Evolutionary conservation across 2,113 vertebrate species (phyloP).

Genomic region (Hypocryptadius cinnamomeus): DNA sequence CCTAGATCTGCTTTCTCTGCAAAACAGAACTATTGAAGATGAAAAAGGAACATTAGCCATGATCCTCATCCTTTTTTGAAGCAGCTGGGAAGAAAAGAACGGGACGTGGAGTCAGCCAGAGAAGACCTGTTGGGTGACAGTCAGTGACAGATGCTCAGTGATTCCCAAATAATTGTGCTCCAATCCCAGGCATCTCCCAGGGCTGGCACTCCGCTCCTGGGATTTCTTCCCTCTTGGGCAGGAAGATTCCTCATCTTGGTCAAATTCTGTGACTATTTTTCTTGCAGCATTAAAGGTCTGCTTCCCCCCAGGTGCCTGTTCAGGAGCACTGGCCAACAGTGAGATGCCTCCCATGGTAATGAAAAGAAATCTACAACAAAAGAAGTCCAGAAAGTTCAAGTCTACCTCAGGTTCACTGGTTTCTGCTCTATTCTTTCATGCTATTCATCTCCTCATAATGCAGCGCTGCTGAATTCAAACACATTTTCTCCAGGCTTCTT

Average conservation of each 20-base stretch:
- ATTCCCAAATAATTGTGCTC: neutral
- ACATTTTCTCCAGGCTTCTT: neutral
- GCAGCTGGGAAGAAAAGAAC: neutral
- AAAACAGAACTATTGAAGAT: neutral
- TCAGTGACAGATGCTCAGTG: neutral
- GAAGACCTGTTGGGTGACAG: neutral
- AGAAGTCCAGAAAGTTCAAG: slow-evolving; percentile 28
- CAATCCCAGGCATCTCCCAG: neutral
- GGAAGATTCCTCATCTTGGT: neutral
- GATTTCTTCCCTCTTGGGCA: neutral
- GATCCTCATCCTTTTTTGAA: neutral
- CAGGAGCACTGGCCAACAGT: neutral
- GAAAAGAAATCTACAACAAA: slow-evolving; percentile 40
- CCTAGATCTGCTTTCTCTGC: neutral
- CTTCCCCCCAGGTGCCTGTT: neutral
- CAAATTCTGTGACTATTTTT: neutral
- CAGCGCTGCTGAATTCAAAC: neutral
- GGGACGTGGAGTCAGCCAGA: neutral
- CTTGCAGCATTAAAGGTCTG: neutral
- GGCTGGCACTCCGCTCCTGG: neutral
- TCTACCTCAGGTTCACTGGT: slow-evolving; percentile 28
- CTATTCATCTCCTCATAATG: neutral
- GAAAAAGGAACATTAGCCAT: neutral
- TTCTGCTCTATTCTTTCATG: neutral
- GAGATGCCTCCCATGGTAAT: neutral